Percentiles rank a stretch among this genome's conserved stretches.
These are phyloP conservation scores for Gila robusta DNA, from an alignment of 2,797 vertebrate species.

Conservation along the genomic window DNA sequence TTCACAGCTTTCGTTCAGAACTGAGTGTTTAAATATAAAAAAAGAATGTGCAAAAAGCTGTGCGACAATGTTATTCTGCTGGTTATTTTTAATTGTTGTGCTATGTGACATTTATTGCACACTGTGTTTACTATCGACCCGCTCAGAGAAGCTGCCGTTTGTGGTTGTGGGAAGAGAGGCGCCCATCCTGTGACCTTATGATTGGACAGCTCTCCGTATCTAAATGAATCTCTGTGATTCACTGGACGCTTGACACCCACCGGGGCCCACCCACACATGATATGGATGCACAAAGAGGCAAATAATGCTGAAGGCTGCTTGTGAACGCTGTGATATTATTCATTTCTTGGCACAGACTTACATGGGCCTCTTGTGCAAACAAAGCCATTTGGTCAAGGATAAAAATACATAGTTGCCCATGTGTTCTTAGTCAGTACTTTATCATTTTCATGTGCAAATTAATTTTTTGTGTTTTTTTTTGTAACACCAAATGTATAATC, in stretches of 20 bases:
- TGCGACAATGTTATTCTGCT: not conserved
- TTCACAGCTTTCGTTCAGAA: slow-evolving; percentile 42
- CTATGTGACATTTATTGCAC: slow-evolving; percentile 28
- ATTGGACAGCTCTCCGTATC: slow-evolving; percentile 50
- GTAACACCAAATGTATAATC: slow-evolving; percentile 11
- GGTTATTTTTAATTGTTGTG: slow-evolving; percentile 41
- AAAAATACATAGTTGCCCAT: slow-evolving; percentile 52
- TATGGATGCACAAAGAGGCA: slow-evolving; percentile 58
- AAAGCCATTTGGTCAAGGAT: slow-evolving; percentile 51
- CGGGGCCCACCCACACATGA: slow-evolving; percentile 63
- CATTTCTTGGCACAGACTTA: slow-evolving; percentile 60
- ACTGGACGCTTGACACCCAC: slow-evolving; percentile 63
- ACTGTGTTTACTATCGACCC: slow-evolving; percentile 53
- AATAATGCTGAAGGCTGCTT: slow-evolving; percentile 53
- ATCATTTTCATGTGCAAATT: not conserved
- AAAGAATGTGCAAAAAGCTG: slow-evolving; percentile 16
- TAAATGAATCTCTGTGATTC: slow-evolving; percentile 57
- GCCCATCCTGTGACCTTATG: slow-evolving; percentile 58
- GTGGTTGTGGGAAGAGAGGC: slow-evolving; percentile 52
- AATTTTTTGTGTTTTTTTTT: not conserved
- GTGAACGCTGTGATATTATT: slow-evolving; percentile 64
- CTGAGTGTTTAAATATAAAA: slow-evolving; percentile 25
- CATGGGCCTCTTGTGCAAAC: slow-evolving; percentile 60
- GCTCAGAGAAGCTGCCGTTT: slow-evolving; percentile 49
- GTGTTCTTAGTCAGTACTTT: slow-evolving; percentile 7